These are phyloP conservation scores for Sericinus montela DNA, from an alignment of 2,888 invertebrate species.

Conservation along the genomic window DNA sequence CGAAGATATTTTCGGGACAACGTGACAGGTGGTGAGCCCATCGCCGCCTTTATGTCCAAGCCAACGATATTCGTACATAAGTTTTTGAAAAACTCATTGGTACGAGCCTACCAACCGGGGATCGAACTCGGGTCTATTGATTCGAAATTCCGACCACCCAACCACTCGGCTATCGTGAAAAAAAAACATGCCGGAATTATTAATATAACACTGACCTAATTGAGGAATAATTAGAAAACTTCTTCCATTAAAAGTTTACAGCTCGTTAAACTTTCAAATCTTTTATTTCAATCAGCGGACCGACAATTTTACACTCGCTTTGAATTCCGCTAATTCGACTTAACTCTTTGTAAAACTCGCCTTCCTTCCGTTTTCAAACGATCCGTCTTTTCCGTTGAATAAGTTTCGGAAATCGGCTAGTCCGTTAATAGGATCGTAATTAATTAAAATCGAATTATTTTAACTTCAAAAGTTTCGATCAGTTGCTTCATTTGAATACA, in stretches of 20 bases:
- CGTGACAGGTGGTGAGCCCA: too few species aligned
- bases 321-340: slow-evolving; percentile 12
- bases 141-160: too few species aligned
- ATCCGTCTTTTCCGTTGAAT: background rate
- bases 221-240: slow-evolving; percentile 3
- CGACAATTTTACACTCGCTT: slow-evolving; percentile 9
- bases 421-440: slow-evolving; percentile 7
- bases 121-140: too few species aligned
- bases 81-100: too few species aligned
- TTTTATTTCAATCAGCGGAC: slow-evolving; percentile 3
- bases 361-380: background rate
- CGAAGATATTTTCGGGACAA: too few species aligned
- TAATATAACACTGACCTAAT: background rate
- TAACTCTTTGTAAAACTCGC: slow-evolving; percentile 3
- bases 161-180: too few species aligned
- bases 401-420: slow-evolving; percentile 5
- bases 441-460: slow-evolving; percentile 5
- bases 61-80: too few species aligned
- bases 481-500: too few species aligned
- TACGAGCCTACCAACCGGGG: too few species aligned
- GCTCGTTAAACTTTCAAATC: slow-evolving; percentile 7
- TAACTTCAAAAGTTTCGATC: background rate
- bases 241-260: slow-evolving; percentile 8
- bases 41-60: too few species aligned
- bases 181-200: too few species aligned